Evolutionary conservation across 2,888 invertebrate genomes (phyloP).

Genomic region (Thera obeliscata): DNA sequence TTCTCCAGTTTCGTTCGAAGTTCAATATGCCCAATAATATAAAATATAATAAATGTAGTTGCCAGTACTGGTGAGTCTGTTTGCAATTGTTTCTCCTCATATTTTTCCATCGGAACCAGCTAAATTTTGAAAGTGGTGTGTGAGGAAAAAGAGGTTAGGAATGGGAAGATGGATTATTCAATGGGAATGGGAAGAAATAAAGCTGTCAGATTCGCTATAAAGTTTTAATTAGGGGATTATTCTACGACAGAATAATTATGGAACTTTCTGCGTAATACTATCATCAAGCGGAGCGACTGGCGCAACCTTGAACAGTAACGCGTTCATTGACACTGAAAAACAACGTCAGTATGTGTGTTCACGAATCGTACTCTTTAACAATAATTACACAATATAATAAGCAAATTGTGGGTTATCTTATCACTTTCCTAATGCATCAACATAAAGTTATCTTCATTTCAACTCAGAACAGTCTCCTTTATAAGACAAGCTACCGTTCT

Average conservation of each 20-base stretch:
- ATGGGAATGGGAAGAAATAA: constrained; percentile 22
- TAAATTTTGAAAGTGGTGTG: too few relatives aligned
- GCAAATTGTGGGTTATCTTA: neutral
- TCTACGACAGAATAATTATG: constrained; percentile 15
- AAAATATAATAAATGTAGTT: too few relatives aligned
- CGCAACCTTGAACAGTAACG: constrained; percentile 42
- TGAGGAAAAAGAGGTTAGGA: too few relatives aligned
- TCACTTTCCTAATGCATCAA: neutral
- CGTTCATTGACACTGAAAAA: constrained; percentile 44
- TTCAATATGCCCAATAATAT: too few relatives aligned
- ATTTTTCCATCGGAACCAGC: too few relatives aligned
- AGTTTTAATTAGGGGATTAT: constrained; percentile 24
- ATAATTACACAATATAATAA: constrained; percentile 13
- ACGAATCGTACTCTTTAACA: constrained; percentile 6
- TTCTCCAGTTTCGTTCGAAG: too few relatives aligned
- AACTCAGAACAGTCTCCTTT: too few relatives aligned
- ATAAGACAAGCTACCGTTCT: neutral
- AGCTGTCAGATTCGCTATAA: constrained; percentile 10
- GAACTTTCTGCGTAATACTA: constrained; percentile 29
- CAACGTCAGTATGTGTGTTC: constrained; percentile 17
- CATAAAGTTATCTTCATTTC: too few relatives aligned
- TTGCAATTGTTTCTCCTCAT: too few relatives aligned
- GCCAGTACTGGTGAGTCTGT: too few relatives aligned
- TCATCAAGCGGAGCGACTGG: constrained; percentile 24
- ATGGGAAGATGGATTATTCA: neutral